A percentile compares a stretch with the other conserved stretches of the same genome.
Evolutionary conservation across 2,113 vertebrate genomes (phyloP).

Genomic region (Proterorhinus semilunaris): DNA sequence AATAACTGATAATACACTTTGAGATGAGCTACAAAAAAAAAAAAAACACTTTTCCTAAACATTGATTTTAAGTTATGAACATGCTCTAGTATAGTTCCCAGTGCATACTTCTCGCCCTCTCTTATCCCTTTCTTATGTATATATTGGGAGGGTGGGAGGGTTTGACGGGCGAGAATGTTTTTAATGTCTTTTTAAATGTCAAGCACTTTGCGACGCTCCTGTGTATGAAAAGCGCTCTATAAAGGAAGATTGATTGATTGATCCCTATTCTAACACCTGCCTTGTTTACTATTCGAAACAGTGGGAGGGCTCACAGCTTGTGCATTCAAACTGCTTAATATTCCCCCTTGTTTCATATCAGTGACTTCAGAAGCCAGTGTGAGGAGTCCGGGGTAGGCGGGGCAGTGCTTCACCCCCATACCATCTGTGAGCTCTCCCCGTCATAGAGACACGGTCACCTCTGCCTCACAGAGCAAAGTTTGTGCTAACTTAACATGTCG

Average conservation of each 20-base stretch:
- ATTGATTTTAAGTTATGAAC: not conserved
- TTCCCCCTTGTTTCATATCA: constrained; percentile 32
- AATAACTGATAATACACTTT: too few relatives aligned
- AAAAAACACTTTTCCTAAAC: too few relatives aligned
- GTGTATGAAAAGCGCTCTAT: too few relatives aligned
- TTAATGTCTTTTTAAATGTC: too few relatives aligned
- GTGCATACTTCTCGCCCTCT: constrained; percentile 22
- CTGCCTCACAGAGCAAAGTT: constrained; percentile 56
- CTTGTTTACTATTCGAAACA: constrained; percentile 24
- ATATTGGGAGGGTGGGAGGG: too few relatives aligned
- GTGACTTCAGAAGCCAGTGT: constrained; percentile 47
- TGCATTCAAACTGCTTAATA: constrained; percentile 42
- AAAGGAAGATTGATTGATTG: too few relatives aligned
- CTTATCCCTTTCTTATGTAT: too few relatives aligned
- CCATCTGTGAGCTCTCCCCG: constrained; percentile 61
- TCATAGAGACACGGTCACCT: constrained; percentile 52
- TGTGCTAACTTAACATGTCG: constrained; percentile 20
- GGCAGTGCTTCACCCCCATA: constrained; percentile 24
- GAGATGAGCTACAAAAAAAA: too few relatives aligned
- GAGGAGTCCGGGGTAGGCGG: constrained; percentile 38
- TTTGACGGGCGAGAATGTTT: too few relatives aligned
- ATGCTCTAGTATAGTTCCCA: constrained; percentile 15
- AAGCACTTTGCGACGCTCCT: too few relatives aligned
- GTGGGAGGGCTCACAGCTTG: constrained; percentile 52
- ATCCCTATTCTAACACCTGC: constrained; percentile 46